A percentile compares a stretch with the other conserved stretches of the same genome.
phyloP scores from a whole-genome alignment of 2,888 invertebrate genomes.

The Spialia ferax region DNA sequence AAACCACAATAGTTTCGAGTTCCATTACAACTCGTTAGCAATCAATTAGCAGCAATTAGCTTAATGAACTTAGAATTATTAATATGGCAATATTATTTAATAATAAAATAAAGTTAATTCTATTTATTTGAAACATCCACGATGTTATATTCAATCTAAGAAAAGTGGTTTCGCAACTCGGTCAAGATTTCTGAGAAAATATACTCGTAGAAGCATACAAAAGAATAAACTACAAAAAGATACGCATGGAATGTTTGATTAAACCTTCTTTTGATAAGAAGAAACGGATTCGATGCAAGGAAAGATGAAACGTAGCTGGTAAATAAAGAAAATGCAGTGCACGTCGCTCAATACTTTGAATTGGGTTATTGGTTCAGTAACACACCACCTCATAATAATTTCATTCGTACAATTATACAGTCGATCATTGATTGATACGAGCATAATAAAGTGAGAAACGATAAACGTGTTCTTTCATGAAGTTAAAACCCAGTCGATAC shows the following conservation, averaged over 20 bases:
- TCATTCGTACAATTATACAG: too few relatives aligned
- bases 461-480: too few relatives aligned
- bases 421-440: constrained; percentile 48
- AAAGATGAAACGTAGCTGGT: not conserved
- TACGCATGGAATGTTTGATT: not conserved
- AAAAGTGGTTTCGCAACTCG: not conserved
- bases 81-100: too few relatives aligned
- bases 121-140: too few relatives aligned
- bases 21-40: too few relatives aligned
- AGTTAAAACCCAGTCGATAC: too few relatives aligned
- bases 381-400: not conserved
- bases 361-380: not conserved
- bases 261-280: not conserved
- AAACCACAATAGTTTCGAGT: too few relatives aligned
- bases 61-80: too few relatives aligned
- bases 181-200: not conserved
- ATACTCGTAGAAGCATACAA: not conserved
- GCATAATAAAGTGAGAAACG: too few relatives aligned
- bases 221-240: not conserved
- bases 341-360: not conserved
- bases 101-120: too few relatives aligned
- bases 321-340: not conserved
- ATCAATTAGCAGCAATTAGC: too few relatives aligned
- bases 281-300: not conserved
- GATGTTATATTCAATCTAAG: too few relatives aligned